Evolutionary conservation across 2,888 invertebrate genomes (phyloP).

Genomic region (Antitype chi): DNA sequence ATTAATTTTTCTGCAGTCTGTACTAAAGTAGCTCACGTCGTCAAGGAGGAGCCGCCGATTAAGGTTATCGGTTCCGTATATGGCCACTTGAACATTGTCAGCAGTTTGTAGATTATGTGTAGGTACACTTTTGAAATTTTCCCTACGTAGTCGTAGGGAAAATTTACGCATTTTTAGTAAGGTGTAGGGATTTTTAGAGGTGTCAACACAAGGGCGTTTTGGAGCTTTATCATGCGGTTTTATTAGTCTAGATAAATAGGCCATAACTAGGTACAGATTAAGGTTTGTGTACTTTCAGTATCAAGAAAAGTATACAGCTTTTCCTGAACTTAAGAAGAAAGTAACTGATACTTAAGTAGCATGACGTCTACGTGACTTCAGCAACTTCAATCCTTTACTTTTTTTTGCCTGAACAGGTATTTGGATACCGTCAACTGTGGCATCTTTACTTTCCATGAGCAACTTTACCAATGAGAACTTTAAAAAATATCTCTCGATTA

Average conservation of each 20-base stretch:
- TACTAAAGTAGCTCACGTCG: slow-evolving; percentile 49
- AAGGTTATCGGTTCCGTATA: slow-evolving; percentile 69
- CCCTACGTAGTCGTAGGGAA: too few species aligned
- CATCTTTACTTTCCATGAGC: too few species aligned
- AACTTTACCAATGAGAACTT: too few species aligned
- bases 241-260: background rate
- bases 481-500: too few species aligned
- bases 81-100: slow-evolving; percentile 64
- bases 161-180: slow-evolving; percentile 33
- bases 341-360: too few species aligned
- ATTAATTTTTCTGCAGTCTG: slow-evolving; percentile 34
- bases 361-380: background rate
- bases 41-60: slow-evolving; percentile 65
- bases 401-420: background rate
- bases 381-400: background rate
- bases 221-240: background rate
- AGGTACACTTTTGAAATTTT: slow-evolving; percentile 35
- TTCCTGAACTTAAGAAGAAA: background rate
- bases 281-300: background rate
- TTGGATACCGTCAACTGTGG: too few species aligned
- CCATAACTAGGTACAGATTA: background rate
- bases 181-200: background rate
- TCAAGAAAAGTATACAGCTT: background rate
- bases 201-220: background rate
- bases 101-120: slow-evolving; percentile 60